Evolutionary conservation across 2,888 invertebrate genomes (phyloP).

Genomic region (Steinernema scapterisci): DNA sequence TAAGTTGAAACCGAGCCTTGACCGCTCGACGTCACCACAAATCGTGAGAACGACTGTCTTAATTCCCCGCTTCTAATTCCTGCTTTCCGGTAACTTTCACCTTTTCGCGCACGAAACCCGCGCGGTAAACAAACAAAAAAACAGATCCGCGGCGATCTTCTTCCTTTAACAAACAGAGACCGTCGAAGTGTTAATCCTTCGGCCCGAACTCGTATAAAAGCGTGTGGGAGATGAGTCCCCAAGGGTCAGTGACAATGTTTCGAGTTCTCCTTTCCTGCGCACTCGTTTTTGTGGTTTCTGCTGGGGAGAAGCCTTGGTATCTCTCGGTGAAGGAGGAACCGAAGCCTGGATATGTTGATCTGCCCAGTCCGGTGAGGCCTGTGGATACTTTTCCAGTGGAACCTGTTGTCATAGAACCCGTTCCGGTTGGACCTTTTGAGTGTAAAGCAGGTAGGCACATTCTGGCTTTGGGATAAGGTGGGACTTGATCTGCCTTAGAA

Average conservation of each 20-base stretch:
- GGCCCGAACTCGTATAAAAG: background rate
- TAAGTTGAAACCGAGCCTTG: too few relatives aligned
- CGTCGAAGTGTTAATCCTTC: background rate
- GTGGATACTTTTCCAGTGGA: too few relatives aligned
- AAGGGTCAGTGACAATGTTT: background rate
- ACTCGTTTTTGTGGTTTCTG: background rate
- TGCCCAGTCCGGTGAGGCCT: background rate
- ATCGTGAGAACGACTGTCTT: too few relatives aligned
- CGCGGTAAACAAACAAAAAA: slow-evolving; percentile 19
- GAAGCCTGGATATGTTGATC: too few relatives aligned
- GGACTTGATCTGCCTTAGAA: slow-evolving; percentile 37
- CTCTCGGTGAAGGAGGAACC: background rate
- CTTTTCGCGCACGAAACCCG: too few relatives aligned
- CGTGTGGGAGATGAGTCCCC: background rate
- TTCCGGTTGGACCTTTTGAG: background rate
- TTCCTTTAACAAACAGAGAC: slow-evolving; percentile 3
- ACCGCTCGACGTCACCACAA: too few relatives aligned
- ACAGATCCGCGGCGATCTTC: background rate
- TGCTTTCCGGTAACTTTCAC: too few relatives aligned
- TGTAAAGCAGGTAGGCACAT: slow-evolving; percentile 4
- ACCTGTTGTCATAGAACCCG: background rate
- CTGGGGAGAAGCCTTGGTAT: slow-evolving; percentile 12
- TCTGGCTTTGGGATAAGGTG: too few relatives aligned
- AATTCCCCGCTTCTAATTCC: too few relatives aligned
- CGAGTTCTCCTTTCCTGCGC: background rate